Conservation (phyloP, 1,140 invertebrate species). For the Diploscapter pachys region DNA sequence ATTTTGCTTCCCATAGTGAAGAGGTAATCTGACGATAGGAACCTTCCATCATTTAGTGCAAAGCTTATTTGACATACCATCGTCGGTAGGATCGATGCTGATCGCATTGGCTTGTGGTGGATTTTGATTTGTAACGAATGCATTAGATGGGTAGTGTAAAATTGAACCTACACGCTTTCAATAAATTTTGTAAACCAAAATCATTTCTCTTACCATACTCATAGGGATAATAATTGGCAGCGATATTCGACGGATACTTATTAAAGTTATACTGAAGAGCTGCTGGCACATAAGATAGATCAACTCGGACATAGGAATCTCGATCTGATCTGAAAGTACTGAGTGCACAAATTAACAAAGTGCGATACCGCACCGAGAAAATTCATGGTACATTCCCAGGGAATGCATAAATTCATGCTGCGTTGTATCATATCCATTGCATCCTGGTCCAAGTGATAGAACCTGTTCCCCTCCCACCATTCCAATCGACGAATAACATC, state of each 20-base stretch:
- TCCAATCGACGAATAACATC: slow-evolving; percentile 22
- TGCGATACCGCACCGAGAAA: not conserved
- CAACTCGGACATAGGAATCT: slow-evolving; percentile 4
- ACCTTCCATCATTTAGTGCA: no score
- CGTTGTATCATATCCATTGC: slow-evolving; percentile 6
- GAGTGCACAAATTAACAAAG: not conserved
- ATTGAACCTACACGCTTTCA: not conserved
- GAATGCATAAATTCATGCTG: not conserved
- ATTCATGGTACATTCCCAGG: slow-evolving; percentile 15
- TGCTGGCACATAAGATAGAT: not conserved
- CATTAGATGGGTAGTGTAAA: not conserved
- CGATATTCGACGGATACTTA: not conserved
- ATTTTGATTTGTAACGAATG: not conserved
- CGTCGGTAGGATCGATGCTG: slow-evolving; percentile 2
- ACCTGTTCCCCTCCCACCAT: slow-evolving; percentile 28
- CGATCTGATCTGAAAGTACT: slow-evolving; percentile 15
- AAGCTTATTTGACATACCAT: no score
- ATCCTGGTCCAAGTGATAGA: slow-evolving; percentile 24
- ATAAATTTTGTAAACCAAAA: not conserved
- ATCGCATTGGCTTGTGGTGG: not conserved
- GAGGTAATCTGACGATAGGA: not conserved
- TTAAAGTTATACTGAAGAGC: slow-evolving; percentile 10
- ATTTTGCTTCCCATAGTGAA: slow-evolving; percentile 2
- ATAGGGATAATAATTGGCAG: slow-evolving; percentile 5
- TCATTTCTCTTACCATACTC: slow-evolving; percentile 17